These are phyloP conservation scores for Ephydatia muelleri DNA, from an alignment of 37 sponge, comb jelly and placozoan species.

Conservation along the genomic window DNA sequence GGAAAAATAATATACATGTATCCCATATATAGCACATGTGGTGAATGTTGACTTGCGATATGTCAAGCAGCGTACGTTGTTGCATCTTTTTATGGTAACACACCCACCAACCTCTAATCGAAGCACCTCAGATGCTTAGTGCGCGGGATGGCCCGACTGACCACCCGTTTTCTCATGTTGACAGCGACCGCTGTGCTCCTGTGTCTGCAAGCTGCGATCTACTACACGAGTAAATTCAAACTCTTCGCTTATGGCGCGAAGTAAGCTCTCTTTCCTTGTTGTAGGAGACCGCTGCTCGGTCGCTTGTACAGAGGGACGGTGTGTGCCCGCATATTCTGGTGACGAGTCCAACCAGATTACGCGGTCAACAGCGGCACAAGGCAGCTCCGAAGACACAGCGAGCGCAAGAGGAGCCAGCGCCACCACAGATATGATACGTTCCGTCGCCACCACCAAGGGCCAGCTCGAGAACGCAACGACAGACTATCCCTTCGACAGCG, in stretches of 20 bases:
- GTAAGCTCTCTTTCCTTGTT: no score
- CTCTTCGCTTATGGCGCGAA: no score
- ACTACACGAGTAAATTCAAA: neutral
- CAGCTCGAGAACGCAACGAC: no score
- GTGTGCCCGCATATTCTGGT: neutral
- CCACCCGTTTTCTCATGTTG: neutral
- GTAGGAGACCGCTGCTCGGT: neutral
- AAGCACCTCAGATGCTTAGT: neutral
- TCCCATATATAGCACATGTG: no score
- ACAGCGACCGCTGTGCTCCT: neutral
- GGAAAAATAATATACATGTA: no score
- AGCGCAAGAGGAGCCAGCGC: no score
- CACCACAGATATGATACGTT: no score
- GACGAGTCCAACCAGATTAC: neutral
- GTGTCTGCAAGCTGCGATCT: neutral
- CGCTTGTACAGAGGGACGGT: neutral
- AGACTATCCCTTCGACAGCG: no score
- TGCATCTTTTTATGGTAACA: neutral
- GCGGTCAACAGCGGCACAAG: neutral
- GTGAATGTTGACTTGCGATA: no score
- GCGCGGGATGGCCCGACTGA: neutral
- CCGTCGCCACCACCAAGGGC: no score
- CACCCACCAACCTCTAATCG: neutral
- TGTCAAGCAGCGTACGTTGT: no score
- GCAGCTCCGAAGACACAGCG: no score